A percentile compares a stretch with the other conserved stretches of the same genome.
Evolutionary conservation across 2,797 vertebrate genomes (phyloP).

Genomic region (Acridotheres tristis): DNA sequence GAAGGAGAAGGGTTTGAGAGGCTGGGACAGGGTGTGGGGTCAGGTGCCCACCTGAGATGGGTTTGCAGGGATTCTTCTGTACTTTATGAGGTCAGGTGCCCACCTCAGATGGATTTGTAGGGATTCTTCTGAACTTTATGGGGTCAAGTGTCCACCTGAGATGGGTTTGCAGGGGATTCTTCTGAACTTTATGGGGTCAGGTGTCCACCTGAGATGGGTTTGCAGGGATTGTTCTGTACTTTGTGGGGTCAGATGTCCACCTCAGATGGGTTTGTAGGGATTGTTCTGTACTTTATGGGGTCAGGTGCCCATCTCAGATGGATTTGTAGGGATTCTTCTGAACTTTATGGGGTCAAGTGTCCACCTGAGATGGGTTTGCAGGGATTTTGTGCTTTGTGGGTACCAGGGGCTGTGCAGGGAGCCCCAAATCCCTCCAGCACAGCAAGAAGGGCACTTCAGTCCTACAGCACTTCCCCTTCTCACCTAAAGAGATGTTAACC

Average conservation of each 20-base stretch:
- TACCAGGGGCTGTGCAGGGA: not conserved
- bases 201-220: too few species aligned
- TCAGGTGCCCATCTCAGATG: not conserved
- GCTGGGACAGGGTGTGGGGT: not conserved
- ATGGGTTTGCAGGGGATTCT: too few species aligned
- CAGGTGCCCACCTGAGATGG: not conserved
- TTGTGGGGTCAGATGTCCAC: too few species aligned
- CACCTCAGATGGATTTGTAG: too few species aligned
- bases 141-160: too few species aligned
- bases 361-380: not conserved
- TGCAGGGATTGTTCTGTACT: too few species aligned
- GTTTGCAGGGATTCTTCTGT: not conserved
- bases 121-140: too few species aligned
- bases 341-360: fast-evolving
- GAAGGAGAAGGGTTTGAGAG: not conserved
- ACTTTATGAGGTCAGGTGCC: too few species aligned
- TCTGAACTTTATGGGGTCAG: too few species aligned
- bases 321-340: not conserved
- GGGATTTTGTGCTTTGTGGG: fast-evolving
- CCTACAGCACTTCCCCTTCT: not conserved
- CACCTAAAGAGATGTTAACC: fast-evolving
- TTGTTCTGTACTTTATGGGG: not conserved
- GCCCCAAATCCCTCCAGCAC: not conserved
- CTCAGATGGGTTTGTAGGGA: too few species aligned
- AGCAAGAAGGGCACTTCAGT: not conserved